Base-by-base conservation (phyloP, 2,888 invertebrate species). In the Acheta domesticus region DNA sequence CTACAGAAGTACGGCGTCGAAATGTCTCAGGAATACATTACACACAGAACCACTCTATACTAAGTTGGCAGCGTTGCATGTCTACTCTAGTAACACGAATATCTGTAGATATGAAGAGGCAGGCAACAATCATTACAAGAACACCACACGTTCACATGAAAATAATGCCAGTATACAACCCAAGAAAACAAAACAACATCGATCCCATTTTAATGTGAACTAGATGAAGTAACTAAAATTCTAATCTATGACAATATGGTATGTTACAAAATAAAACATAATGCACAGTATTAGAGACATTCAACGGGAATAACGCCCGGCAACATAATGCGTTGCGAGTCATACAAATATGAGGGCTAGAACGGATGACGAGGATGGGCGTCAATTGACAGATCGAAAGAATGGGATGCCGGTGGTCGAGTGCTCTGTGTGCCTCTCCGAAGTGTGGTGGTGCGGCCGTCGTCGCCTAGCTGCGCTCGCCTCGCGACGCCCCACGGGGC, bases 281-380 rank as follows among this genome's bases (percentile, higher is more conserved):
- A 62, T 62, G 62, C 62, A 62, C 62, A 62, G 62, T 62, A 62
- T 62, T 62, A 62, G 36, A 36, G 36, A 36, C 62, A 62, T 62
- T 62, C 62, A 36, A 62, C 62, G 62, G 62, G 62, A 62, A 62
- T 62, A 62, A 62, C n/a, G 62, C n/a, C n/a, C 62, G 62, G n/a
- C 62, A 62, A 62, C 62, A n/a, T n/a, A 62, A 62, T 49, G 78
- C 12, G 14, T 76, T 76, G 36, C 76, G 49, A n/a, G n/a, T 48
- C 78, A 78, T 78, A 78, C 78, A 78, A 77, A 48, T 62, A 78
- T 78, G 49, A 19, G 12, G 5, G 74, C 73, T 50, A 20, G 74
- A 62, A 62, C 62, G 62, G 62, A 62, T 62, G 14, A 19, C 62
- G 62, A 62, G 62, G 62, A 62, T 19, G 62, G 62, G 62, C 62